phyloP scores from a whole-genome alignment of 2,113 vertebrate genomes.

The Gymnarchus niloticus region DNA sequence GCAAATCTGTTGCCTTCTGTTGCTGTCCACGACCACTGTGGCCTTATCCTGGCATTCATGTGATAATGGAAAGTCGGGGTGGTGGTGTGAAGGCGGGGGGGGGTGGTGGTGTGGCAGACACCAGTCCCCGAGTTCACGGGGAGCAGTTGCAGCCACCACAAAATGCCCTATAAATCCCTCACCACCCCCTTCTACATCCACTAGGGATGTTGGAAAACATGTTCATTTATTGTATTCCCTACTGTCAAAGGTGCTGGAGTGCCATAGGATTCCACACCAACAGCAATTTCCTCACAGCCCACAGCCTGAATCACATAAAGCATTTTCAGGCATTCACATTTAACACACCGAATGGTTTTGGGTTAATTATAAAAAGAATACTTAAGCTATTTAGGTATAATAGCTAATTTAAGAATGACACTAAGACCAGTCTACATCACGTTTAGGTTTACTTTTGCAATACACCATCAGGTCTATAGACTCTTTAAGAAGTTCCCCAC shows the following conservation, averaged over 20 bases:
- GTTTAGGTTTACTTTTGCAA: neutral
- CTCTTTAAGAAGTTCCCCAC: neutral
- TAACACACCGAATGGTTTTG: neutral
- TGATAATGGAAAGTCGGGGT: constrained; percentile 93
- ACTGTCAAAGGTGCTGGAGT: neutral
- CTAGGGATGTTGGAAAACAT: neutral
- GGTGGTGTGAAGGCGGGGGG: constrained; percentile 67
- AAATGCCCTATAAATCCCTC: neutral
- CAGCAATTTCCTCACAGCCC: too few species aligned
- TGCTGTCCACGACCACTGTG: constrained; percentile 71
- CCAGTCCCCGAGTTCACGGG: neutral
- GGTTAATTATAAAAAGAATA: neutral
- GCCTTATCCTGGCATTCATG: constrained; percentile 90
- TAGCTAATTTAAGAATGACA: neutral
- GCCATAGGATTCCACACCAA: neutral
- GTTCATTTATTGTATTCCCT: neutral
- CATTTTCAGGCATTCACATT: neutral
- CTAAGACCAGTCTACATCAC: neutral
- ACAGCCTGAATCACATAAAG: neutral
- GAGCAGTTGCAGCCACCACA: neutral
- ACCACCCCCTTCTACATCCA: neutral
- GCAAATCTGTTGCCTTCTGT: constrained; percentile 76
- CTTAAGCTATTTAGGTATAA: neutral
- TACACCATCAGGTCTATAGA: neutral
- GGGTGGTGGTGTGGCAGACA: constrained; percentile 46